Evolutionary conservation across 2,888 invertebrate species (phyloP).

Genomic region (Papilio protenor): DNA sequence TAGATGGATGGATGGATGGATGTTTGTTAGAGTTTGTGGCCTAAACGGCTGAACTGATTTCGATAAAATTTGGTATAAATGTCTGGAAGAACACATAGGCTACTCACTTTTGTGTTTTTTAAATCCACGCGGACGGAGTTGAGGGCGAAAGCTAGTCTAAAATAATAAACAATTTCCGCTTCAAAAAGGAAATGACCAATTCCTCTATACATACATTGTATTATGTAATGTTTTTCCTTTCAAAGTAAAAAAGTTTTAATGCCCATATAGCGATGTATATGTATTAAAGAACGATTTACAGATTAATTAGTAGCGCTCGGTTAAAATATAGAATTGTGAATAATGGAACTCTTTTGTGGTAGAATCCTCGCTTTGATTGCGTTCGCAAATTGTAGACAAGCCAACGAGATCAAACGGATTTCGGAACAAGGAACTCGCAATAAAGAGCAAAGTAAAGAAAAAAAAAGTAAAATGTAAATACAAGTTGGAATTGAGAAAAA

Average conservation of each 20-base stretch:
- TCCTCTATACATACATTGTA: neutral
- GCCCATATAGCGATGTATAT: neutral
- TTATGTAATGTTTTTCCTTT: neutral
- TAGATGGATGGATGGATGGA: no score
- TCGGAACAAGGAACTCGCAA: constrained; percentile 16
- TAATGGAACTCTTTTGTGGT: constrained; percentile 21
- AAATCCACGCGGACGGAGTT: no score
- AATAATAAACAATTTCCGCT: neutral
- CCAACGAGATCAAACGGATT: constrained; percentile 20
- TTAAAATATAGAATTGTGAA: constrained; percentile 9
- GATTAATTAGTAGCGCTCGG: constrained; percentile 9
- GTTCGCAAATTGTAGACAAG: constrained; percentile 17
- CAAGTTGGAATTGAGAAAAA: neutral
- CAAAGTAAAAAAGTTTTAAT: neutral
- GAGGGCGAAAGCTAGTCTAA: no score
- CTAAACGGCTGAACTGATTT: no score
- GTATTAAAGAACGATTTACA: neutral
- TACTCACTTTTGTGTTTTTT: no score
- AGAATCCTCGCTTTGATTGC: constrained; percentile 18
- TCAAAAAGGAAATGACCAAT: neutral
- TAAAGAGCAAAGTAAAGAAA: constrained; percentile 15
- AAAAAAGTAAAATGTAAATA: constrained; percentile 11
- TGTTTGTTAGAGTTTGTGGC: no score
- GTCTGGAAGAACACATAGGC: no score
- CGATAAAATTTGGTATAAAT: no score